Conservation (phyloP, 2,888 invertebrate species). For the Spilosoma lubricipeda region DNA sequence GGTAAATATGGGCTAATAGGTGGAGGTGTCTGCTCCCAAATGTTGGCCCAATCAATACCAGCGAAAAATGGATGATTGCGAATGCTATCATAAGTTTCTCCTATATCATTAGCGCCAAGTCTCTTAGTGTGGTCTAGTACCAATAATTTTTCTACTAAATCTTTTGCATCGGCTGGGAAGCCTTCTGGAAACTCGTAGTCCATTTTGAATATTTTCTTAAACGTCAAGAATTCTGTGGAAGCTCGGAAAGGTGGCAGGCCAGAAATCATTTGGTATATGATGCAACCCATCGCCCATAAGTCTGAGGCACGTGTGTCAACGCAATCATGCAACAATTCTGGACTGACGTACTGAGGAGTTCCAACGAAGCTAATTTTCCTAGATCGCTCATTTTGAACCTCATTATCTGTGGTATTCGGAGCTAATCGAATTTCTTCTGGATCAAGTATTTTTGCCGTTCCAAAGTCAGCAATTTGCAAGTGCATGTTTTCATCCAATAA, state of each 20-base stretch:
- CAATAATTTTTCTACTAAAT: conserved; percentile 94
- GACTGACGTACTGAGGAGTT: conserved; percentile 99
- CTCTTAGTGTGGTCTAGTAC: conserved; percentile 93
- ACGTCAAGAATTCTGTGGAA: conserved; percentile 97
- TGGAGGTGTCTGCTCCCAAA: conserved; percentile 93
- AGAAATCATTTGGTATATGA: conserved; percentile 98
- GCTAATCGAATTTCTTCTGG: conserved; percentile 68
- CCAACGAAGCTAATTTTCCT: conserved; percentile 97
- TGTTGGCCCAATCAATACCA: conserved; percentile 92
- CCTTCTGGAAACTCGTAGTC: conserved; percentile 97
- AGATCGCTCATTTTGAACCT: conserved; percentile 78
- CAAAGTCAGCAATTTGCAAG: conserved; percentile 98
- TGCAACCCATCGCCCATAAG: conserved; percentile 99
- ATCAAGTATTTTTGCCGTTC: conserved; percentile 94
- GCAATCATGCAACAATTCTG: conserved; percentile 95
- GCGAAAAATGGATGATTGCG: conserved; percentile 95
- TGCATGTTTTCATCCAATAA: conserved; percentile 98
- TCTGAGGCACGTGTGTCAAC: conserved; percentile 93
- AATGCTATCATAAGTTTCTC: conserved; percentile 91
- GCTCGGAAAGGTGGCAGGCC: conserved; percentile 97
- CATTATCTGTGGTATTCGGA: conserved; percentile 63
- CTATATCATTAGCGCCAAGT: conserved; percentile 92
- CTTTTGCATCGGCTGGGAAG: conserved; percentile 94
- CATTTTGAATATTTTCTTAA: conserved; percentile 96
- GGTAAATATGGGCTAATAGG: conserved; percentile 93